Base-by-base conservation (phyloP, 1,140 invertebrate genomes). In the Cardiocondyla obscurior region DNA sequence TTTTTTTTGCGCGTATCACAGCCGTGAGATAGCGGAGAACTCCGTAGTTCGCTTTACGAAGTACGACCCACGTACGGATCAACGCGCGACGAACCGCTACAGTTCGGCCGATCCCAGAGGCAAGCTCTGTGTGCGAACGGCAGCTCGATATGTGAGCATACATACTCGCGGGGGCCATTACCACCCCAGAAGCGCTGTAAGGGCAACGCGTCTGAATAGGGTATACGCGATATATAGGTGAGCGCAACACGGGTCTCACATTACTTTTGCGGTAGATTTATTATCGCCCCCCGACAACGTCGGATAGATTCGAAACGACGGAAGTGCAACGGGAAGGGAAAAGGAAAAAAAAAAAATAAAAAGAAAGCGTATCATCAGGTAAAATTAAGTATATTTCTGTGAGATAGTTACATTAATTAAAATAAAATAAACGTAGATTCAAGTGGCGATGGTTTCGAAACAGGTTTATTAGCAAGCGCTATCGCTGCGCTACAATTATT, bases 211-310 rank as follows among this genome's bases (percentile, higher is more conserved):
- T 90, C 84, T 91, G 90, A 91, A 92, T 90, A 85, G 85, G 88
- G 86, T 85, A 85, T 85, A 85, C 86, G 87, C 85, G 72, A 70
- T 74, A 82, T 82, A 76, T 85, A 74, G 77, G 67, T 60, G 70
- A 65, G 85, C 86, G 89, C 88, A 90, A 91, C 90, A 90, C 88
- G 85, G 85, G 86, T 92, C 77, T 87, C 88, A 88, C 88, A 90
- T 90, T 91, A 92, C 85, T 90, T 90, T 90, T 83, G 72, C 81
- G 83, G 81, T 86, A 88, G 86, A 92, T 92, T 92, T 92, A 92
- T 91, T 90, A 88, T 89, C 83, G 64, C 82, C 65, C 82, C 65
- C 84, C 72, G 57, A 77, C 46, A 69, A 51, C 44, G 53, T 10
- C 16, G 53, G 72, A 70, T 62, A 51, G n/a, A n/a, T n/a, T n/a